phyloP scores from a whole-genome alignment of 2,888 invertebrate species.

The Heteromurus nitidus region DNA sequence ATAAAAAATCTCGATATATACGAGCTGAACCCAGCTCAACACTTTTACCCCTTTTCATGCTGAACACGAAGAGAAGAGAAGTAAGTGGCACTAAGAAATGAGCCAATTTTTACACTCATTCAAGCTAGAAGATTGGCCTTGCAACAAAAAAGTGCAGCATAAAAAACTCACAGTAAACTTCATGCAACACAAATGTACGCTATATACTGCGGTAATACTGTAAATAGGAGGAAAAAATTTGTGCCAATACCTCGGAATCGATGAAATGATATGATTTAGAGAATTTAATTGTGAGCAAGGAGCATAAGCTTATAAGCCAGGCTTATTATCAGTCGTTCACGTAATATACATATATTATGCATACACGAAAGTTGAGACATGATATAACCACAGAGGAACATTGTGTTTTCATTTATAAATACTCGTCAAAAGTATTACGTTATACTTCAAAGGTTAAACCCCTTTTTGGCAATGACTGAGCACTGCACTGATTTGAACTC shows the following conservation, averaged over 20 bases:
- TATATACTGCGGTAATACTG: too few relatives aligned
- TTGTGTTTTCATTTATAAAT: too few relatives aligned
- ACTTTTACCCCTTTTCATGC: neutral
- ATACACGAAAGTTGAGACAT: too few relatives aligned
- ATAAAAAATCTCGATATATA: neutral
- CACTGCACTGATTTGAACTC: neutral
- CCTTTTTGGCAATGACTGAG: neutral
- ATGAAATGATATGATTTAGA: too few relatives aligned
- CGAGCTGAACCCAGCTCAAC: neutral
- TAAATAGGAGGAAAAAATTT: neutral
- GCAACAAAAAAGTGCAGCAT: neutral
- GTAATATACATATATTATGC: too few relatives aligned
- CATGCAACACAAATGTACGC: too few relatives aligned
- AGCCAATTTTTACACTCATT: neutral
- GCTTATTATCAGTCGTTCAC: too few relatives aligned
- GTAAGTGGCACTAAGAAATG: neutral
- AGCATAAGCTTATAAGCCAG: too few relatives aligned
- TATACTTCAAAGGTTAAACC: conserved; percentile 9
- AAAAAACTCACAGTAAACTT: too few relatives aligned
- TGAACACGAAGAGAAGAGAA: neutral
- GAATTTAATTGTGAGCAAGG: too few relatives aligned
- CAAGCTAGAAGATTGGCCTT: conserved; percentile 4
- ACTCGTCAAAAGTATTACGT: too few relatives aligned
- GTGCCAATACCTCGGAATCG: neutral
- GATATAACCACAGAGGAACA: too few relatives aligned